These are phyloP conservation scores for Brachionus sp. DNA, from an alignment of 1,140 invertebrate species.

Conservation along the genomic window DNA sequence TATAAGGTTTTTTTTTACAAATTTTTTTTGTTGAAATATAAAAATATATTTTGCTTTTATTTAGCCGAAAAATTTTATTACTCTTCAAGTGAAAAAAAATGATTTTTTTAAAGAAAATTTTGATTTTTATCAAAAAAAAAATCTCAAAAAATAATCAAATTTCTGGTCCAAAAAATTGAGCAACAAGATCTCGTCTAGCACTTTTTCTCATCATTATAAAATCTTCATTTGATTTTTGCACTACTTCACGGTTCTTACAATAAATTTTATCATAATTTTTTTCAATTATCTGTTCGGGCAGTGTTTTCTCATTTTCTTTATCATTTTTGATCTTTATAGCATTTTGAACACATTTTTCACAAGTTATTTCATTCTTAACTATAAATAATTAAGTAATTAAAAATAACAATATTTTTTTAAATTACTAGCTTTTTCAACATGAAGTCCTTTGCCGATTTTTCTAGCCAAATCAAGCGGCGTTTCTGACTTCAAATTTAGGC, in stretches of 20 bases:
- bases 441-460: constrained; percentile 2
- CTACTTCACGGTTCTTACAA: not conserved
- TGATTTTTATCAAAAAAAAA: not conserved
- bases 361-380: constrained; percentile 30
- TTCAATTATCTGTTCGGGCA: not conserved
- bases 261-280: constrained; percentile 24
- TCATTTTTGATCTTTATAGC: not conserved
- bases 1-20: too few species aligned
- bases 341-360: constrained; percentile 6
- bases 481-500: not conserved
- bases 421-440: constrained; percentile 27
- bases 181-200: constrained; percentile 27
- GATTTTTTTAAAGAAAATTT: not conserved
- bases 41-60: too few species aligned
- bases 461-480: not conserved
- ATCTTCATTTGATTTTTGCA: not conserved
- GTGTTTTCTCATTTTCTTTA: constrained; percentile 14
- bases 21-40: too few species aligned
- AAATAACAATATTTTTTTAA: not conserved
- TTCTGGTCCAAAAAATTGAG: constrained; percentile 39
- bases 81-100: too few species aligned
- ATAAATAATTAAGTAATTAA: not conserved
- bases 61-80: too few species aligned
- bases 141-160: not conserved
- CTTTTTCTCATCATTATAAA: not conserved